Evolutionary conservation across 1,140 invertebrate species (phyloP).

Genomic region (Sesamia nonagrioides): DNA sequence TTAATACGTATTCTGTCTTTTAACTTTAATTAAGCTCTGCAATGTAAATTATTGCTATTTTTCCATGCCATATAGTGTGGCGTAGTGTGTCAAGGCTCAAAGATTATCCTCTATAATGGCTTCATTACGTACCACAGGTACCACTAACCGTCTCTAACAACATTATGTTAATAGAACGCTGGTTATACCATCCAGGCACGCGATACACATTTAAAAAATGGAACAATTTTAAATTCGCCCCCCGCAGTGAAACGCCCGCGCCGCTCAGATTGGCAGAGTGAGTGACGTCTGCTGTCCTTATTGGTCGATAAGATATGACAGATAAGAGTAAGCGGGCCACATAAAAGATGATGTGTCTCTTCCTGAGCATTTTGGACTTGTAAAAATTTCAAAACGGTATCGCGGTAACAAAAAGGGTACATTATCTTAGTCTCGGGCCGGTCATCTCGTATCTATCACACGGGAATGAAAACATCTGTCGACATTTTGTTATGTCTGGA

Average conservation of each 20-base stretch:
- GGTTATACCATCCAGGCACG: conserved; percentile 75
- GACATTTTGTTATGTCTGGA: conserved; percentile 68
- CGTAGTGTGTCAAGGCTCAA: conserved; percentile 44
- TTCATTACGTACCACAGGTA: conserved; percentile 70
- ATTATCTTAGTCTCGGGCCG: conserved; percentile 54
- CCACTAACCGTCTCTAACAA: conserved; percentile 43
- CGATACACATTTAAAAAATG: conserved; percentile 76
- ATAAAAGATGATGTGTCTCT: conserved; percentile 79
- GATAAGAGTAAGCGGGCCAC: conserved; percentile 78
- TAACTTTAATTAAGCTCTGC: not conserved
- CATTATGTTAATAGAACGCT: conserved; percentile 70
- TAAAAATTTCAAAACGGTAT: conserved; percentile 82
- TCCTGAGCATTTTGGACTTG: conserved; percentile 71
- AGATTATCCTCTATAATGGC: conserved; percentile 65
- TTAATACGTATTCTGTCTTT: no score
- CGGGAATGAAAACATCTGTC: conserved; percentile 80
- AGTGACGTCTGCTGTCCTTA: conserved; percentile 84
- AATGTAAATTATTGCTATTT: conserved; percentile 23
- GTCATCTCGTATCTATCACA: conserved; percentile 65
- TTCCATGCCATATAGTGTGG: conserved; percentile 23
- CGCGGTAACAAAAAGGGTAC: conserved; percentile 70
- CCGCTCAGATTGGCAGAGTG: conserved; percentile 80
- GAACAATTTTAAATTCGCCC: conserved; percentile 78
- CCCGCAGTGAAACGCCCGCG: conserved; percentile 73
- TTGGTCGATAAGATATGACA: conserved; percentile 84